Base-by-base conservation (phyloP, 2,888 invertebrate genomes). In the Meteorus colon region DNA sequence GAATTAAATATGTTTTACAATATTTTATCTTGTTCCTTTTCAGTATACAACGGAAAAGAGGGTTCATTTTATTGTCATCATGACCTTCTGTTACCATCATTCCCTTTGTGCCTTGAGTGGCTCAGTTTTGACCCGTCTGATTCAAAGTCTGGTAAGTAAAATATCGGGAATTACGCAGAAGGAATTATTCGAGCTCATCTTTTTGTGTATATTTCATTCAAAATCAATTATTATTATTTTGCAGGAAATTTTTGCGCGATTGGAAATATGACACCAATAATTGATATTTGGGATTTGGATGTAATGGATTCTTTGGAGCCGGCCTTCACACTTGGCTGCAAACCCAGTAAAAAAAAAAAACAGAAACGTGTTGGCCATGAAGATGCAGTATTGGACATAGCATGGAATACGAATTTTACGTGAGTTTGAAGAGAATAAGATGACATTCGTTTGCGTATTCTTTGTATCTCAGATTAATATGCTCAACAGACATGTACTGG, bases 261-360 rank as follows among this genome's bases (percentile, higher is more conserved):
- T 75, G 98, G 98, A 14, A 95, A 95, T 48, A 98, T 99, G 97
- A 94, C 95, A 79, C 95, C 97, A 0, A 92, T 96, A 60, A 98
- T 99, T 75, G 96, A 97, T 83, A 93, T 99, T n/a, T 99, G 98
- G 98, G 98, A 99, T 90, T 90, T 99, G 62, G 98, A 99, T 90
- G 92, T 99, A 76, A 94, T 98, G 81, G 97, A 98, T 87, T 94
- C 95, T 76, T 91, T 98, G 59, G 97, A 97, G 86, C 97, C 99
- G 0, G 95, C 95, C 0, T 96, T 95, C 86, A 94, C 93, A 82
- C 91, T 99, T 34, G 96, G 96, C 6, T 92, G 92, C 79, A 94
- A 94, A 83, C 92, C 93, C 2, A 95, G 92, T 85, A 95, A 94
- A 84, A 96, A 94, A 89, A 95, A 94, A 83, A 93, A 94, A 81